A percentile compares a stretch with the other conserved stretches of the same genome.
These are phyloP conservation scores for Zaprionus inermis DNA, from an alignment of 1,140 invertebrate genomes.

Conservation along the genomic window DNA sequence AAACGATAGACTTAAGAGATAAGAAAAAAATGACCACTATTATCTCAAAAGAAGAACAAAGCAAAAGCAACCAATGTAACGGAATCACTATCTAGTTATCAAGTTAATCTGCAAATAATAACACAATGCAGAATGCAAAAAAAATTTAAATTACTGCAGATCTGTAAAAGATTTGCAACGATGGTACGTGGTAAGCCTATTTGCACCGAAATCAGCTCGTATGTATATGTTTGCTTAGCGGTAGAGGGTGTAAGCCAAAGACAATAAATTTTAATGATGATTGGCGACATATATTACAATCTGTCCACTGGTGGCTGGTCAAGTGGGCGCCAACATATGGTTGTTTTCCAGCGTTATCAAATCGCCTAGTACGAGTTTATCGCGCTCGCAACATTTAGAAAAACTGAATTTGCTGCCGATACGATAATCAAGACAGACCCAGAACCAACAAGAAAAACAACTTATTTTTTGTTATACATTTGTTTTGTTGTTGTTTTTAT, in stretches of 20 bases:
- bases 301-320: background rate
- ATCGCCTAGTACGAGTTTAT: background rate
- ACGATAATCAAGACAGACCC: background rate
- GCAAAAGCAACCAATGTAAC: too few relatives aligned
- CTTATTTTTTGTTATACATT: slow-evolving; percentile 66
- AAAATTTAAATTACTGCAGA: too few relatives aligned
- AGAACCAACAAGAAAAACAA: slow-evolving; percentile 3
- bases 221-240: background rate
- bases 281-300: background rate
- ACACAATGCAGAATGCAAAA: too few relatives aligned
- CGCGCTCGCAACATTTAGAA: background rate
- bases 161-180: too few relatives aligned
- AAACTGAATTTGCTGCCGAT: background rate
- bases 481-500: slow-evolving; percentile 67
- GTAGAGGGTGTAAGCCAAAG: background rate
- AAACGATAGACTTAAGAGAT: too few relatives aligned
- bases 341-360: background rate
- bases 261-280: background rate
- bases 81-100: too few relatives aligned
- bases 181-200: too few relatives aligned
- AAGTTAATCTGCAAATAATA: too few relatives aligned
- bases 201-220: too few relatives aligned
- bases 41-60: too few relatives aligned
- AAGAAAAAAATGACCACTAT: too few relatives aligned
- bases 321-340: background rate